phyloP scores from a whole-genome alignment of 2,888 invertebrate genomes.

The Hirtodrosophila duncani region DNA sequence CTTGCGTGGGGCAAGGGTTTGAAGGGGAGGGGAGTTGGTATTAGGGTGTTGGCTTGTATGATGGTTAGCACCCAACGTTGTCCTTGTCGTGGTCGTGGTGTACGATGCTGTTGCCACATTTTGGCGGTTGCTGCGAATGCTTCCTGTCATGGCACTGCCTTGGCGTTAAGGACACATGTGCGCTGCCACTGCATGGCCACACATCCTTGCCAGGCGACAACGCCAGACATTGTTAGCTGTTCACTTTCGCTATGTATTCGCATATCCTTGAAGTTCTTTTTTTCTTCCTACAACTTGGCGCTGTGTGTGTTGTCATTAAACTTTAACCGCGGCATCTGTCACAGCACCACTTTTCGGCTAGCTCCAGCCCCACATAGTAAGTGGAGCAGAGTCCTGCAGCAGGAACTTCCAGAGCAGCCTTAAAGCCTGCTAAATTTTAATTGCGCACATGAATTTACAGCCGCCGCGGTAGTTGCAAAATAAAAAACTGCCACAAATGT shows the following conservation, averaged over 20 bases:
- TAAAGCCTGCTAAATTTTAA: constrained; percentile 67
- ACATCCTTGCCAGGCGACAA: constrained; percentile 51
- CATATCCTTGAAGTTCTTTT: constrained; percentile 27
- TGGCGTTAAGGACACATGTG: constrained; percentile 47
- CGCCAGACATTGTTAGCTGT: constrained; percentile 49
- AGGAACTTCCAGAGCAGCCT: constrained; percentile 26
- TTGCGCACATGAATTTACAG: constrained; percentile 48
- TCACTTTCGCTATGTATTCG: constrained; percentile 54
- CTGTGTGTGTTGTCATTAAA: constrained; percentile 56
- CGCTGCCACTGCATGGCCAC: constrained; percentile 14
- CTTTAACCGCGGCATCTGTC: constrained; percentile 67
- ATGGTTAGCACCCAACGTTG: constrained; percentile 46
- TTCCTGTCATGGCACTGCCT: constrained; percentile 62
- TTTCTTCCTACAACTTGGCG: constrained; percentile 9
- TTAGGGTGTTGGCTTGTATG: not conserved
- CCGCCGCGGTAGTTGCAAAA: constrained; percentile 7
- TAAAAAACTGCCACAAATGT: constrained; percentile 34
- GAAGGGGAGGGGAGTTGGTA: not conserved
- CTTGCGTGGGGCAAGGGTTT: constrained; percentile 28
- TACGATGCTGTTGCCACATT: constrained; percentile 68
- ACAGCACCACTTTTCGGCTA: constrained; percentile 26
- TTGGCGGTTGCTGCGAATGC: constrained; percentile 65
- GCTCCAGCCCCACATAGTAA: not conserved
- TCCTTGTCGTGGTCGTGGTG: constrained; percentile 37
- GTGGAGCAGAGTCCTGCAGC: constrained; percentile 18